These are phyloP conservation scores for Platycheirus rosarum DNA, from an alignment of 2,888 invertebrate genomes.

Conservation along the genomic window DNA sequence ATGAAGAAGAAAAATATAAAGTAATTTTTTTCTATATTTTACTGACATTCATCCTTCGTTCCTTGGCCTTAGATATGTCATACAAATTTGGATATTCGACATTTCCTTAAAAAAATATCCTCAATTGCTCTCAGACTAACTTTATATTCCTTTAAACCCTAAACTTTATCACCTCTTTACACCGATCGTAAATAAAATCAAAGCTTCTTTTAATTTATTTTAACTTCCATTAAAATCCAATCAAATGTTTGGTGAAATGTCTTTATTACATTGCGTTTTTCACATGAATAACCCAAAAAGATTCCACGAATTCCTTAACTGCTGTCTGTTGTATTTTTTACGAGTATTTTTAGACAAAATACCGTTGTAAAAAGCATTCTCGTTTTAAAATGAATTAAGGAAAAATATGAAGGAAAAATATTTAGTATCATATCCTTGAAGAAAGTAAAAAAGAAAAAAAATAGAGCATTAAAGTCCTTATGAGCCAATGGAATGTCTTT, in stretches of 20 bases:
- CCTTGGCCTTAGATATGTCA: too few relatives aligned
- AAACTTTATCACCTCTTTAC: not conserved
- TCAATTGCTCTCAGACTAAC: not conserved
- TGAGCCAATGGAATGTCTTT: not conserved
- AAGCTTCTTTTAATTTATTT: not conserved
- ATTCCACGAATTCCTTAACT: not conserved
- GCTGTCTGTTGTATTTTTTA: not conserved
- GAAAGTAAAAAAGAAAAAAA: too few relatives aligned
- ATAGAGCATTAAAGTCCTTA: too few relatives aligned
- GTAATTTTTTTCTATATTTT: too few relatives aligned
- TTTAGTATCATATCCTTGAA: too few relatives aligned
- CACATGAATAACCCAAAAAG: not conserved
- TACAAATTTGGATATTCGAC: not conserved
- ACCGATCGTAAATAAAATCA: not conserved
- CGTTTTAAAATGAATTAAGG: constrained; percentile 1
- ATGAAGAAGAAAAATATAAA: too few relatives aligned
- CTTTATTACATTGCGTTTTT: constrained; percentile 6
- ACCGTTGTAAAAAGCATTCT: not conserved
- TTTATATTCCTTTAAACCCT: not conserved
- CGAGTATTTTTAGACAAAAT: too few relatives aligned
- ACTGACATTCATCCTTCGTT: too few relatives aligned
- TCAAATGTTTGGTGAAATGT: not conserved
- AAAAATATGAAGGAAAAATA: not conserved
- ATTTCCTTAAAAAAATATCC: not conserved
- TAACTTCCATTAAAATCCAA: not conserved